Evolutionary conservation across 2,113 vertebrate genomes (phyloP), one percentile per base, ranked within the genome.

Genomic region (Aspidoscelis tigris): DNA sequence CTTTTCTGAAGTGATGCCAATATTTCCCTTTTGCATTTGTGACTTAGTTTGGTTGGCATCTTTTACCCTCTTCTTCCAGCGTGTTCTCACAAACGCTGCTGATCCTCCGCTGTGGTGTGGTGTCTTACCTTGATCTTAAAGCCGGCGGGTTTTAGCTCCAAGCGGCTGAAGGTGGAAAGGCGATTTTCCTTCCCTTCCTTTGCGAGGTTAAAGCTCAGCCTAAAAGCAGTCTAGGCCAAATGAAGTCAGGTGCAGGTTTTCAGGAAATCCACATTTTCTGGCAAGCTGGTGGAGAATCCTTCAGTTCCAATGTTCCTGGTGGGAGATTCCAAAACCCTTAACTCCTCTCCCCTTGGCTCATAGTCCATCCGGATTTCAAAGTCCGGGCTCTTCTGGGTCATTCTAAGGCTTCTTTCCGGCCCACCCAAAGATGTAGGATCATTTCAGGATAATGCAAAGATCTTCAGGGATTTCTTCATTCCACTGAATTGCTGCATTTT

Each of bases 401-500:
- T 8, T 22, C 50, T 21, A 55, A 14, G 0, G 5, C 33, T 2
- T 61, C 53, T 0, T 43, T 18, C 33, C 66, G 20, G 18, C 16
- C 65, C 10, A 9, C 21, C 22, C 21, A 12, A 39, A 12, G 47
- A 61, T 21, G 21, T 1, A 20, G 69, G 39, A 91, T 92, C 88
- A 84, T 88, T 47, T 85, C 43, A 75, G 26, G 11, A 7, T 4
- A 47, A 65, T 24, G 24, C 76, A 22, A 53, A 87, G 89, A 76
- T 83, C 50, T 53, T 75, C n/a, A 5, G 43, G 72, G 73, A 18
- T 20, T 14, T 50, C 85, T 80, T 61, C 81, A 82, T 65, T 77
- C 10, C n/a, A 47, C 39, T 77, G 78, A 26, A 9, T 65, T 14
- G 8, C 73, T 26, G 68, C 16, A 55, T 77, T 81, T 53, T 71